Evolutionary conservation across 2,888 invertebrate species (phyloP).

Genomic region (Thecophora atra): DNA sequence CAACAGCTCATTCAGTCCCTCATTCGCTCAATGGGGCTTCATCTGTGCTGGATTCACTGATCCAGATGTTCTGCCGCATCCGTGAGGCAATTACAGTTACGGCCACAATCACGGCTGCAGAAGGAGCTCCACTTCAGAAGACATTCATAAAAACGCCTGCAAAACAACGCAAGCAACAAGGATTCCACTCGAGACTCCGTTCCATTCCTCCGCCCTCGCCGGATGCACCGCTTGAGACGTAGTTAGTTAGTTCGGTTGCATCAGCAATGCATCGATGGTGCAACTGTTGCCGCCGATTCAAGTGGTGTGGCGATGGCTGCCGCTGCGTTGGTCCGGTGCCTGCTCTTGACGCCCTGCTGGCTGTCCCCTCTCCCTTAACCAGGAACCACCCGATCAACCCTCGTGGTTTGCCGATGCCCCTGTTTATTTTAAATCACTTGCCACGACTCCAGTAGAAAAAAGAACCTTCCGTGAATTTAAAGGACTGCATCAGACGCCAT

Average conservation of each 20-base stretch:
- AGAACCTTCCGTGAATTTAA: no score
- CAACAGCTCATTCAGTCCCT: background rate
- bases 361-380: no score
- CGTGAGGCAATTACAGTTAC: background rate
- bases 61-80: background rate
- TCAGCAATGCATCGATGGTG: slow-evolving; percentile 26
- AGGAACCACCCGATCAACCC: no score
- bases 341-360: background rate
- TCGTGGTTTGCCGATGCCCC: no score
- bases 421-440: no score
- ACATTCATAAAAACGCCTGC: no score
- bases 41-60: background rate
- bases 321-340: background rate
- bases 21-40: background rate
- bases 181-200: background rate
- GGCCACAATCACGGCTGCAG: background rate
- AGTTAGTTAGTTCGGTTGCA: slow-evolving; percentile 28
- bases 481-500: no score
- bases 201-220: background rate
- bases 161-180: no score
- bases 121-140: background rate
- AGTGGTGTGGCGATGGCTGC: slow-evolving; percentile 17
- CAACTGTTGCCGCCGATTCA: slow-evolving; percentile 29
- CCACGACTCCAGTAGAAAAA: no score
- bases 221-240: background rate